A percentile compares a stretch with the other conserved stretches of the same genome.
phyloP scores from a whole-genome alignment of 2,888 invertebrate genomes.

The Polymixis flavicincta region DNA sequence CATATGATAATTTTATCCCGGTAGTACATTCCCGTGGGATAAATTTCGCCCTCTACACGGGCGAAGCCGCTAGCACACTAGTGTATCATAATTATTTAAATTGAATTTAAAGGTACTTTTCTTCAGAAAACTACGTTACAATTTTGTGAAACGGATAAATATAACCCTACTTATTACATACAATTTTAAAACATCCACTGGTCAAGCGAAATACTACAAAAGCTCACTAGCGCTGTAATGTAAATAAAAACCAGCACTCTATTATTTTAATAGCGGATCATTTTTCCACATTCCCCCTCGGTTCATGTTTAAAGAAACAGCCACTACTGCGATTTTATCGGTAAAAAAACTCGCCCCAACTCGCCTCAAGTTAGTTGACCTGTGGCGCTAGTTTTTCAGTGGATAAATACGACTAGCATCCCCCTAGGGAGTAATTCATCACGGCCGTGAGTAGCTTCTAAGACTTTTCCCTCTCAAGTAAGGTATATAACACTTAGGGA shows the following conservation, averaged over 20 bases:
- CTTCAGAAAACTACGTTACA: neutral
- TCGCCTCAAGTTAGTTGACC: slow-evolving; percentile 62
- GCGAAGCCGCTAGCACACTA: too few species aligned
- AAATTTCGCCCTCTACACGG: too few species aligned
- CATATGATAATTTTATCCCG: too few species aligned
- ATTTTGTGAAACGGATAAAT: neutral
- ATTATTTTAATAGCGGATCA: slow-evolving; percentile 68
- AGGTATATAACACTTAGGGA: slow-evolving; percentile 64
- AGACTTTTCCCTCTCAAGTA: slow-evolving; percentile 56
- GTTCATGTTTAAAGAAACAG: slow-evolving; percentile 69
- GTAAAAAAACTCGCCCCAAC: slow-evolving; percentile 59
- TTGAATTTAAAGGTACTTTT: neutral
- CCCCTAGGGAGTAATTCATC: slow-evolving; percentile 73
- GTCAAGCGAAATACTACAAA: slow-evolving; percentile 16
- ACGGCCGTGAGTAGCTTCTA: slow-evolving; percentile 65
- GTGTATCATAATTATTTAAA: neutral
- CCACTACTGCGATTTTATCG: slow-evolving; percentile 62
- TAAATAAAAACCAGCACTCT: slow-evolving; percentile 63
- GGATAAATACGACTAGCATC: slow-evolving; percentile 61
- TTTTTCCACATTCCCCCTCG: slow-evolving; percentile 64
- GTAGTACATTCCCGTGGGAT: too few species aligned
- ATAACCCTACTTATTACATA: neutral
- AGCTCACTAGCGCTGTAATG: slow-evolving; percentile 46
- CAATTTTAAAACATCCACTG: neutral
- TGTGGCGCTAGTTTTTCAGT: slow-evolving; percentile 61